phyloP scores from a whole-genome alignment of 2,113 vertebrate species.

The Calypte anna region DNA sequence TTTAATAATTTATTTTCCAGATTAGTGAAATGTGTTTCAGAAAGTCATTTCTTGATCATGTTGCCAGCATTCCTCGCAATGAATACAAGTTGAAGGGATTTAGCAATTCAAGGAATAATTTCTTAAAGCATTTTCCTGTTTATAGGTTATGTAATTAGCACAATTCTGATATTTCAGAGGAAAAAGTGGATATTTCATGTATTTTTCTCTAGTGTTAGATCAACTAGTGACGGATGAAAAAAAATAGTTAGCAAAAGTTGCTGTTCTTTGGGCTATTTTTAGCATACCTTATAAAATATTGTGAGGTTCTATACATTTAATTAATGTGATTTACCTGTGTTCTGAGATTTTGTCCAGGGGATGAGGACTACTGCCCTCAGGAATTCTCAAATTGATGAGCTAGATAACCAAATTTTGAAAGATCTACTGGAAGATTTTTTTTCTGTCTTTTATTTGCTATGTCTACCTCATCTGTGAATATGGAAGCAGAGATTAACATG shows the following conservation, averaged over 20 bases:
- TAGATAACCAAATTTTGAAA: not conserved
- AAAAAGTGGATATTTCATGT: not conserved
- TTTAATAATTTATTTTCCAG: not conserved
- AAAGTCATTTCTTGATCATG: not conserved
- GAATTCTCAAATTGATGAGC: not conserved
- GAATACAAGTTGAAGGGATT: not conserved
- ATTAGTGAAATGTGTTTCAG: not conserved
- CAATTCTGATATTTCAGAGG: not conserved
- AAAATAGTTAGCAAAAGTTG: not conserved
- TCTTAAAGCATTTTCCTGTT: not conserved
- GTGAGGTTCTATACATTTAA: not conserved
- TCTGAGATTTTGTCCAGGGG: not conserved
- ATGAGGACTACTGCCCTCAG: not conserved
- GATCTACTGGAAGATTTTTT: not conserved
- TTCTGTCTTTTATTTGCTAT: not conserved
- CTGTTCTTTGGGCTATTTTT: not conserved
- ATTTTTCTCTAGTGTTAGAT: not conserved
- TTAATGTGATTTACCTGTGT: not conserved
- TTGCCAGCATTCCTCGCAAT: not conserved
- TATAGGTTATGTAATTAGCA: not conserved
- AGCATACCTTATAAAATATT: not conserved
- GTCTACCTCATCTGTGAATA: not conserved
- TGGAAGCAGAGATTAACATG: not conserved
- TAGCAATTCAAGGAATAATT: fast-evolving
- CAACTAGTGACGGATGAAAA: not conserved